Evolutionary conservation across 2,888 invertebrate genomes (phyloP).

Genomic region (Drosophila neutralis): DNA sequence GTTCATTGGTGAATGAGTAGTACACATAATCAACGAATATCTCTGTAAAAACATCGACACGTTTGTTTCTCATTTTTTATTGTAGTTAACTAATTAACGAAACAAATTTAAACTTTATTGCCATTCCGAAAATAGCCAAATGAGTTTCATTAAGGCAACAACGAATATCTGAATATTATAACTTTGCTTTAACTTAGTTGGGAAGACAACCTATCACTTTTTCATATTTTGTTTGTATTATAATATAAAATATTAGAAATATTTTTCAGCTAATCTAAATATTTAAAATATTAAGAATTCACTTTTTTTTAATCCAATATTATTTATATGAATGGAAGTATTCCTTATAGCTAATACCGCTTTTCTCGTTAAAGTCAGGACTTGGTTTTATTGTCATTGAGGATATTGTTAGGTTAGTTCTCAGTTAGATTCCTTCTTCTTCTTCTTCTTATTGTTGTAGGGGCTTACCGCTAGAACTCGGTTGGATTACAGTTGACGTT

Average conservation of each 20-base stretch:
- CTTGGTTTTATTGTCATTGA: neutral
- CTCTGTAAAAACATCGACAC: too few species aligned
- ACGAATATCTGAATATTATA: neutral
- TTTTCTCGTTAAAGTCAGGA: neutral
- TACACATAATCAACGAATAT: too few species aligned
- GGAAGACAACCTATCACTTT: neutral
- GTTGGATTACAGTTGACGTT: constrained; percentile 17
- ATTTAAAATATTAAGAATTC: neutral
- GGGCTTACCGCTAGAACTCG: constrained; percentile 15
- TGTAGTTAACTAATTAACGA: neutral
- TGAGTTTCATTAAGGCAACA: neutral
- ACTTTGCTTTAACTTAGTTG: neutral
- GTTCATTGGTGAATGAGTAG: too few species aligned
- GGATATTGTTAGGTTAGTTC: neutral
- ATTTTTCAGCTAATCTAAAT: neutral
- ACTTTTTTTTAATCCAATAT: neutral
- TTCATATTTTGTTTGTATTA: neutral
- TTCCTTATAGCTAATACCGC: neutral
- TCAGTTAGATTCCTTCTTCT: neutral
- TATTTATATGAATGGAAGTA: neutral
- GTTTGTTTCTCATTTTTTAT: too few species aligned
- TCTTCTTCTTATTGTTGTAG: neutral
- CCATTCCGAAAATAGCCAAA: neutral
- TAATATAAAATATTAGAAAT: neutral
- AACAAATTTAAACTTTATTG: neutral